A percentile compares a stretch with the other conserved stretches of the same genome.
These are phyloP conservation scores for Chrysoperla carnea DNA, from an alignment of 1,140 invertebrate genomes.

Conservation along the genomic window DNA sequence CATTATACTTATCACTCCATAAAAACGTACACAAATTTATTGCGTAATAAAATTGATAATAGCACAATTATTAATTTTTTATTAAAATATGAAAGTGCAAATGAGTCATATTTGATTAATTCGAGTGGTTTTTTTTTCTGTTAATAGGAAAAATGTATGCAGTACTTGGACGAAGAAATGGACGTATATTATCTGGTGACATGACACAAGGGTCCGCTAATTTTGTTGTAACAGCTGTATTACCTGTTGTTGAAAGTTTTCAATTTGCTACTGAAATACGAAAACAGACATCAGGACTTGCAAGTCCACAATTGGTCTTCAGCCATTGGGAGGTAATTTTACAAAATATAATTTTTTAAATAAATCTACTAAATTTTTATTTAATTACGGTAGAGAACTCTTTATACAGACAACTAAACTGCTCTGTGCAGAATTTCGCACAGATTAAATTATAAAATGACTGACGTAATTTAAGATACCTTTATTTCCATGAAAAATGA, in stretches of 20 bases:
- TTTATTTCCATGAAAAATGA: too few species aligned
- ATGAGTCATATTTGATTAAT: background rate
- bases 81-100: background rate
- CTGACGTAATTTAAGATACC: too few species aligned
- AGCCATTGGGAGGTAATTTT: conserved; percentile 89
- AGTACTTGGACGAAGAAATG: conserved; percentile 74
- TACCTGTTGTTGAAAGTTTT: conserved; percentile 95
- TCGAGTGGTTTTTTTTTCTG: conserved; percentile 2
- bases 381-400: too few species aligned
- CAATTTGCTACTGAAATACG: conserved; percentile 81
- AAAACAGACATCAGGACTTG: conserved; percentile 89
- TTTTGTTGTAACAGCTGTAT: conserved; percentile 72
- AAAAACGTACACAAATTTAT: too few species aligned
- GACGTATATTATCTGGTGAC: conserved; percentile 76
- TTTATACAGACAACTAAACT: too few species aligned
- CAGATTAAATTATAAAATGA: too few species aligned
- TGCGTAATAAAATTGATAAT: too few species aligned
- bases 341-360: background rate
- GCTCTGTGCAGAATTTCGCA: too few species aligned
- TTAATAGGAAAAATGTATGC: conserved; percentile 79
- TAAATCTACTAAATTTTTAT: too few species aligned
- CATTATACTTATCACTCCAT: too few species aligned
- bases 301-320: conserved; percentile 88
- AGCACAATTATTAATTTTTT: too few species aligned
- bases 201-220: conserved; percentile 72